phyloP scores from a whole-genome alignment of 2,113 vertebrate species.

The Eurystomus gularis region DNA sequence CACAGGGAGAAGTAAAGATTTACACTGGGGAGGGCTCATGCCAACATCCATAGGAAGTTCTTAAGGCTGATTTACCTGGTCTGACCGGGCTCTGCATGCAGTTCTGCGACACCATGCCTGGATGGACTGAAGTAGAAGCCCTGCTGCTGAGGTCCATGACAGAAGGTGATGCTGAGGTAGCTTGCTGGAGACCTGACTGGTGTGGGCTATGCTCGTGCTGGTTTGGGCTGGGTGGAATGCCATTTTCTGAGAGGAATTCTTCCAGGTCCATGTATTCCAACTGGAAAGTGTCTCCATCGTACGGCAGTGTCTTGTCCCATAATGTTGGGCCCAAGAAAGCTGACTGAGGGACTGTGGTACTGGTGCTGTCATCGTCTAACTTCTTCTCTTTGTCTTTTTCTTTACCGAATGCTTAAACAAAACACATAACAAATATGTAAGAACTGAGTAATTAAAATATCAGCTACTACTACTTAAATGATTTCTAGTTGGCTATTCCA shows the following conservation, averaged over 20 bases:
- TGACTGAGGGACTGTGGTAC: constrained; percentile 86
- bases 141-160: constrained; percentile 93
- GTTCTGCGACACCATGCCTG: constrained; percentile 82
- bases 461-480: background rate
- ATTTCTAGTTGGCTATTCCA: background rate
- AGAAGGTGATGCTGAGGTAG: constrained; percentile 80
- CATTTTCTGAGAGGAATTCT: constrained; percentile 97
- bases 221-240: constrained; percentile 90
- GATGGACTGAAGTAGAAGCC: constrained; percentile 84
- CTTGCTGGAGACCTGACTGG: constrained; percentile 77
- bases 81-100: constrained; percentile 86
- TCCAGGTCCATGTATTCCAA: constrained; percentile 99
- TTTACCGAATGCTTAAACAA: constrained; percentile 85
- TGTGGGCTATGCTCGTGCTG: constrained; percentile 82
- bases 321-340: constrained; percentile 96
- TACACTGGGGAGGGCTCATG: background rate
- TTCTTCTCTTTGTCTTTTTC: constrained; percentile 95
- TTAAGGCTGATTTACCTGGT: constrained; percentile 81
- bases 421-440: background rate
- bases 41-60: background rate
- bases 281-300: constrained; percentile 95
- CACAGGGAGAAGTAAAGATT: background rate
- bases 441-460: background rate
- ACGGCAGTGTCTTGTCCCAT: constrained; percentile 98
- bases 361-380: constrained; percentile 87